These are phyloP conservation scores for Rhea pennata DNA, from an alignment of 2,113 vertebrate genomes.

Conservation along the genomic window DNA sequence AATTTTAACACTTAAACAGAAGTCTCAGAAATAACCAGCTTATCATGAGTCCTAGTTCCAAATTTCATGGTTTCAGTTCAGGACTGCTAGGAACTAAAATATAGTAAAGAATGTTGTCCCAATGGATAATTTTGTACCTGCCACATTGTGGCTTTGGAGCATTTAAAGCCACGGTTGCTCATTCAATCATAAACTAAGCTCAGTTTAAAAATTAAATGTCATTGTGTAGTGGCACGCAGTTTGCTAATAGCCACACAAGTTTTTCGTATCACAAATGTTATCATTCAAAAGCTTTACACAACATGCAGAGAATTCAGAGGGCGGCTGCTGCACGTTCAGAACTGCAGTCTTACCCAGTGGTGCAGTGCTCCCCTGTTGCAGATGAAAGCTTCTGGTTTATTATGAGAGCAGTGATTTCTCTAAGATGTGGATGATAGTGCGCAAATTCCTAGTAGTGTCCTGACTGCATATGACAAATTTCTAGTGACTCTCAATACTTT, in stretches of 20 bases:
- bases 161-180: neutral
- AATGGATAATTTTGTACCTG: neutral
- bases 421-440: slow-evolving; percentile 14
- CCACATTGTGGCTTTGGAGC: neutral
- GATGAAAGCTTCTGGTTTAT: neutral
- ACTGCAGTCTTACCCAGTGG: fast-evolving
- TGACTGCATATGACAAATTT: slow-evolving; percentile 7
- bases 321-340: neutral
- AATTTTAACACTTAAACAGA: neutral
- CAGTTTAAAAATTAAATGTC: neutral
- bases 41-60: neutral
- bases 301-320: fast-evolving
- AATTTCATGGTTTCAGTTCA: neutral
- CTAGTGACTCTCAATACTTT: slow-evolving; percentile 7
- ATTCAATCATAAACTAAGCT: neutral
- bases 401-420: slow-evolving; percentile 38
- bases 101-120: neutral
- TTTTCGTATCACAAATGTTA: fast-evolving
- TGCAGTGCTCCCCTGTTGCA: fast-evolving
- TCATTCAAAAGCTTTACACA: neutral
- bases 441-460: neutral
- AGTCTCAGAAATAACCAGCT: neutral
- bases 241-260: neutral
- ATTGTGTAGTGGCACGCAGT: neutral
- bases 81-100: neutral